A percentile compares a stretch with the other conserved stretches of the same genome.
Conservation (phyloP, 2,888 invertebrate genomes). For the Eugnorisma glareosa region DNA sequence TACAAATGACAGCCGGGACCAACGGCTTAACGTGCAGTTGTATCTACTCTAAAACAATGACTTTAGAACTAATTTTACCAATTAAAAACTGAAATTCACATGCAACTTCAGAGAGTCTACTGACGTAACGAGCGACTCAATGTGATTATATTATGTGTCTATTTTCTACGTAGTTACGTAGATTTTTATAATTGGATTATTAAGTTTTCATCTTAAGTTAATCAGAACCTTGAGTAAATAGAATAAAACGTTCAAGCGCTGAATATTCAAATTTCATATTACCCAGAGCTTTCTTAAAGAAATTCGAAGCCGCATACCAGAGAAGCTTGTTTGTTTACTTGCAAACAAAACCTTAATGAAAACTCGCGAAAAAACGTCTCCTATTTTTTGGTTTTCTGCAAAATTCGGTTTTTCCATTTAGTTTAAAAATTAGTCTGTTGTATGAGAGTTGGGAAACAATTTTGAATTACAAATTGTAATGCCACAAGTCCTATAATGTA, state of each 20-base stretch:
- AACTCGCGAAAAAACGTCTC: slow-evolving; percentile 2
- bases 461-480: neutral
- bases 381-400: slow-evolving; percentile 9
- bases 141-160: neutral
- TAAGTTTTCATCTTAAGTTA: neutral
- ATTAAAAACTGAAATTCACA: neutral
- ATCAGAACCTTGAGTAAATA: slow-evolving; percentile 10
- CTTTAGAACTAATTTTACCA: neutral
- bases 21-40: no score
- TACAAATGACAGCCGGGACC: no score
- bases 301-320: slow-evolving; percentile 13
- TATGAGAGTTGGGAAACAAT: neutral
- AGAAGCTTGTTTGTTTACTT: slow-evolving; percentile 17
- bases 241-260: slow-evolving; percentile 6
- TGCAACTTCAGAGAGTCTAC: neutral
- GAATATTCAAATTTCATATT: slow-evolving; percentile 30
- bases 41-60: neutral
- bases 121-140: neutral
- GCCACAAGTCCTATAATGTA: neutral
- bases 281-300: slow-evolving; percentile 1
- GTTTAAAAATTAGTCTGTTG: neutral
- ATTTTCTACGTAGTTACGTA: neutral
- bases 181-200: neutral
- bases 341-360: slow-evolving; percentile 27
- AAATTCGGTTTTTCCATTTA: neutral